Percentiles rank a stretch among this genome's conserved stretches.
These are phyloP conservation scores for Drosophila ohnishii DNA, from an alignment of 1,140 invertebrate genomes.

Conservation along the genomic window DNA sequence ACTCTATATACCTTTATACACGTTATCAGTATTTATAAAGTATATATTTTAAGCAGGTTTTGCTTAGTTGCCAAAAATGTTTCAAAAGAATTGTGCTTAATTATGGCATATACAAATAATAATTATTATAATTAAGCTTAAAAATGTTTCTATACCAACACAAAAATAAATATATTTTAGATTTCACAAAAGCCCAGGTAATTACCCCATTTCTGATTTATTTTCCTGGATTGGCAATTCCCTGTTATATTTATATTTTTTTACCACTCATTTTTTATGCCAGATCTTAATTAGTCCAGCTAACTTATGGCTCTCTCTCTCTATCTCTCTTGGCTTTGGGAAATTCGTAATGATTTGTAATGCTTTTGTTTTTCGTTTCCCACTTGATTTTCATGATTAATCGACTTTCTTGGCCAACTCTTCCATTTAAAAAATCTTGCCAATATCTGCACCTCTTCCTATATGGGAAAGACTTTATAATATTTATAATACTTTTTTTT, in stretches of 20 bases:
- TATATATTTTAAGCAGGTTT: background rate
- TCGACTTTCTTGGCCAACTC: slow-evolving; percentile 32
- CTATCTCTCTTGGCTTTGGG: slow-evolving; percentile 4
- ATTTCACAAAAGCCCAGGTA: slow-evolving; percentile 1
- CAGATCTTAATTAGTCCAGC: slow-evolving; percentile 36
- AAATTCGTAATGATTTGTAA: slow-evolving; percentile 8
- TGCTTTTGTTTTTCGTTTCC: slow-evolving; percentile 17
- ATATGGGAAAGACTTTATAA: background rate
- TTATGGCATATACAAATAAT: background rate
- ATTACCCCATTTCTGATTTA: slow-evolving; percentile 20
- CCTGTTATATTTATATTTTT: background rate
- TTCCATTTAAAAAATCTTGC: background rate
- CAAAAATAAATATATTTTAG: background rate
- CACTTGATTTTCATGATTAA: slow-evolving; percentile 29
- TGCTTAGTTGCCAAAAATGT: background rate
- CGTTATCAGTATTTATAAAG: background rate
- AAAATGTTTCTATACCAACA: background rate
- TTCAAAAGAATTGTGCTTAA: background rate
- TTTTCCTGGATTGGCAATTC: slow-evolving; percentile 25
- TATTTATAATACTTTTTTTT: background rate
- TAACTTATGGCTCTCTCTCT: slow-evolving; percentile 8
- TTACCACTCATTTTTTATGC: slow-evolving; percentile 25
- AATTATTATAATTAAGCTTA: background rate
- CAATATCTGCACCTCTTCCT: background rate
- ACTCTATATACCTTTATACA: background rate